A percentile compares a stretch with the other conserved stretches of the same genome.
phyloP scores from a whole-genome alignment of 2,888 invertebrate species.

The Alviniconcha strummeri region DNA sequence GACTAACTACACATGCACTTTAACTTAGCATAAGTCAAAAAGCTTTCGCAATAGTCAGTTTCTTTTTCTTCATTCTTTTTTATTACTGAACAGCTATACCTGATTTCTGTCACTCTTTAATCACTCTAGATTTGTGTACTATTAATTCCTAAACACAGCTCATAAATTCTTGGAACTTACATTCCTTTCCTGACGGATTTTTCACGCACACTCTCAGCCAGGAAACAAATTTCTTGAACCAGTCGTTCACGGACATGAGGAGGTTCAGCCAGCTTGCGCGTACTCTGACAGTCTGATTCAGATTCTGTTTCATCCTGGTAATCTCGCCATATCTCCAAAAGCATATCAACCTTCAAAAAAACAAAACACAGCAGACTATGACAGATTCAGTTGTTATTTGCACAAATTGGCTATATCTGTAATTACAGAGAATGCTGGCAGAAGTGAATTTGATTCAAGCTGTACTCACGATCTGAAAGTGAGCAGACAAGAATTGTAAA shows the following conservation, averaged over 20 bases:
- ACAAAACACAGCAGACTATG: neutral
- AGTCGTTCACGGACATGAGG: conserved; percentile 68
- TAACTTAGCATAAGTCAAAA: neutral
- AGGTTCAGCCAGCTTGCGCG: conserved; percentile 65
- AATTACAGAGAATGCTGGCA: no score
- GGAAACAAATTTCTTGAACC: conserved; percentile 70
- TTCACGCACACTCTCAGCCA: conserved; percentile 68
- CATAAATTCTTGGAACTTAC: conserved; percentile 47
- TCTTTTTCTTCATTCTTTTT: neutral
- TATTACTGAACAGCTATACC: no score
- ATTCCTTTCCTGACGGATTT: conserved; percentile 65
- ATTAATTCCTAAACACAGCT: no score
- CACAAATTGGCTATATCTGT: neutral
- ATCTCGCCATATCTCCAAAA: conserved; percentile 71
- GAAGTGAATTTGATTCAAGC: no score
- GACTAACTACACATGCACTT: no score
- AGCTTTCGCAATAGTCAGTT: neutral
- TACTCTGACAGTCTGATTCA: conserved; percentile 51
- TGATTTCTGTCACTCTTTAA: no score
- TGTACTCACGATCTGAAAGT: no score
- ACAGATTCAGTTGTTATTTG: neutral
- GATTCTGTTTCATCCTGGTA: conserved; percentile 62
- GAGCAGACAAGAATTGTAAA: no score
- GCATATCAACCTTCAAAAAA: conserved; percentile 58
- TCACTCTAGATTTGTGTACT: no score